phyloP scores from a whole-genome alignment of 1,140 invertebrate species.

The Hermetia illucens region DNA sequence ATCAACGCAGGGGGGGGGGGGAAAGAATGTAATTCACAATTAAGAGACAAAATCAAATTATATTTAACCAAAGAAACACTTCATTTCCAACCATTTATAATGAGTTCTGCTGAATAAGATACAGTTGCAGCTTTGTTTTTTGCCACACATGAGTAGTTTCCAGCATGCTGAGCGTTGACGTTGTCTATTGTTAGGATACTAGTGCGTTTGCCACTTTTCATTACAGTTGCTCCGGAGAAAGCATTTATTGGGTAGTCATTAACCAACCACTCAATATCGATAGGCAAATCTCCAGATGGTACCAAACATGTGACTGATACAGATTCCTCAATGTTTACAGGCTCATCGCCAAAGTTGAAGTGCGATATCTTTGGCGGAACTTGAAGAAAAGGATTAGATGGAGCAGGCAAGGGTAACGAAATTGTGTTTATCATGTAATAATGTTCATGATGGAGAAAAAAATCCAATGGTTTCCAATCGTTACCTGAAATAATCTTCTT shows the following conservation, averaged over 20 bases:
- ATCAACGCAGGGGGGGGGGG: too few relatives aligned
- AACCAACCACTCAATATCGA: constrained; percentile 53
- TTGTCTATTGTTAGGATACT: constrained; percentile 63
- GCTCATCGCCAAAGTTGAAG: constrained; percentile 50
- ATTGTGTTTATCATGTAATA: too few relatives aligned
- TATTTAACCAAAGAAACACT: constrained; percentile 15
- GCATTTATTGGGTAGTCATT: constrained; percentile 46
- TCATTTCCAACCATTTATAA: constrained; percentile 59
- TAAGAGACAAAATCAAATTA: constrained; percentile 6
- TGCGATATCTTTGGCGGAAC: constrained; percentile 49
- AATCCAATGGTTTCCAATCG: too few relatives aligned
- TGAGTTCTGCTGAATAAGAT: constrained; percentile 48
- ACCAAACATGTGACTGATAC: constrained; percentile 52
- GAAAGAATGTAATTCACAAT: too few relatives aligned
- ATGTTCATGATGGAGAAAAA: too few relatives aligned
- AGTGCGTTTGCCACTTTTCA: constrained; percentile 58
- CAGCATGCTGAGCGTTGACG: constrained; percentile 53
- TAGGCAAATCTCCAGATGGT: constrained; percentile 50
- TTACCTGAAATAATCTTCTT: constrained; percentile 45
- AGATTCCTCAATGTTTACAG: constrained; percentile 52
- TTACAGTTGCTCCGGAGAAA: constrained; percentile 50
- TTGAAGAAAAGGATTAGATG: constrained; percentile 16
- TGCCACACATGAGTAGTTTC: constrained; percentile 64
- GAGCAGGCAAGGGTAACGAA: too few relatives aligned
- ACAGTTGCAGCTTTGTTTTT: constrained; percentile 55